Evolutionary conservation across 2,797 vertebrate genomes (phyloP).

Genomic region (Cetoscarus ocellatus): DNA sequence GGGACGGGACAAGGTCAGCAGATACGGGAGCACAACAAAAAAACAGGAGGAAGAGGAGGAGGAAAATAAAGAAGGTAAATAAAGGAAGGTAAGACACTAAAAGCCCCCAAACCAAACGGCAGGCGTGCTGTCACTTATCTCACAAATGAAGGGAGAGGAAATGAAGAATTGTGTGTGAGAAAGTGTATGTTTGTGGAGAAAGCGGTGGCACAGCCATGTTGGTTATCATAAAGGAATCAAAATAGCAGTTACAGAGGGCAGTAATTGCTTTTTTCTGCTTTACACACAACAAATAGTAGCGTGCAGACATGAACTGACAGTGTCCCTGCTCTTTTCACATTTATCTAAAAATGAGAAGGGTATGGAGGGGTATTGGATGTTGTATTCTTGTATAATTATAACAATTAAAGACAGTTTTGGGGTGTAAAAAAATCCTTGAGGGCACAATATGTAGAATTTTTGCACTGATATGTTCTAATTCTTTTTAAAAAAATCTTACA

Average conservation of each 20-base stretch:
- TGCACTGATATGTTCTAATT: no score
- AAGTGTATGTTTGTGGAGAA: conserved; percentile 5
- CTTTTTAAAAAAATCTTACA: no score
- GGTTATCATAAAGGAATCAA: conserved; percentile 71
- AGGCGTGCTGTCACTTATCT: conserved; percentile 65
- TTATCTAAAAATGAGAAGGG: conserved; percentile 2
- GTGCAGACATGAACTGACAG: conserved; percentile 68
- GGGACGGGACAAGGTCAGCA: conserved; percentile 78
- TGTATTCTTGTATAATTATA: background rate
- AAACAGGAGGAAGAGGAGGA: conserved; percentile 77
- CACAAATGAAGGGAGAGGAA: conserved; percentile 36
- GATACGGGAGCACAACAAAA: conserved; percentile 78
- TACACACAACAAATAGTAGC: conserved; percentile 66
- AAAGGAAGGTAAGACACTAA: conserved; percentile 78
- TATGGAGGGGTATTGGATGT: conserved; percentile 3
- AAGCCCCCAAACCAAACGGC: conserved; percentile 75
- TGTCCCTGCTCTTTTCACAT: conserved; percentile 27
- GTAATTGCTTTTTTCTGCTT: conserved; percentile 74
- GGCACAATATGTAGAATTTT: no score
- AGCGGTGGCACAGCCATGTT: conserved; percentile 67
- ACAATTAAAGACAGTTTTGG: conserved; percentile 5
- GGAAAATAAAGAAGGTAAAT: conserved; percentile 78
- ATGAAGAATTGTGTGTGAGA: background rate
- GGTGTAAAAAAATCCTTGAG: background rate
- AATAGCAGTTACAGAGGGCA: conserved; percentile 77